These are phyloP conservation scores for Lordiphosa andalusiaca DNA, from an alignment of 2,888 invertebrate species.

Conservation along the genomic window DNA sequence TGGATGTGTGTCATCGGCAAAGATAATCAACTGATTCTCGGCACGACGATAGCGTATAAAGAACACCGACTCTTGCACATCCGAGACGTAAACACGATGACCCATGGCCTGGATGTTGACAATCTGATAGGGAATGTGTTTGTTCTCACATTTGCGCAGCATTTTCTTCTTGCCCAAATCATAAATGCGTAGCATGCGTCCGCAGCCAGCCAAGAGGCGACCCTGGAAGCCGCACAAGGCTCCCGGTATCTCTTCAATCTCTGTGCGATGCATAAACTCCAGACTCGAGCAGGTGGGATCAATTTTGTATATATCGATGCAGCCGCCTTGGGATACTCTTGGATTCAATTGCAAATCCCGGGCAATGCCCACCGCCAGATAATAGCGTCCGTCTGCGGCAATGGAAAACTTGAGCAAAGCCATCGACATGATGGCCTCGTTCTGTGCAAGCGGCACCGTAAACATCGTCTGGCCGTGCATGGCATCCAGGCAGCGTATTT, in stretches of 20 bases:
- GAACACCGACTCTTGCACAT: slow-evolving; percentile 98
- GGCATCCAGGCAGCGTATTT: slow-evolving; percentile 92
- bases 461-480: slow-evolving; percentile 89
- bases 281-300: slow-evolving; percentile 90
- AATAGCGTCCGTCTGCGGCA: slow-evolving; percentile 81
- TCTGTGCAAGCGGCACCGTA: slow-evolving; percentile 92
- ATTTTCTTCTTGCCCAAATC: slow-evolving; percentile 98
- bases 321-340: slow-evolving; percentile 89
- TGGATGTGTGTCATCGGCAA: slow-evolving; percentile 98
- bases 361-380: slow-evolving; percentile 93
- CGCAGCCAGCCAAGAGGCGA: slow-evolving; percentile 94
- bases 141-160: slow-evolving; percentile 97
- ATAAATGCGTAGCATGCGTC: slow-evolving; percentile 94
- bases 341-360: slow-evolving; percentile 95
- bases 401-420: slow-evolving; percentile 89
- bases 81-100: slow-evolving; percentile 95
- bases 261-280: slow-evolving; percentile 96
- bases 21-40: slow-evolving; percentile 98
- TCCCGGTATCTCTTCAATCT: slow-evolving; percentile 94
- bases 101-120: slow-evolving; percentile 96
- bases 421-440: slow-evolving; percentile 96
- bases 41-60: slow-evolving; percentile 96
- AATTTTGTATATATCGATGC: slow-evolving; percentile 89
- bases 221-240: slow-evolving; percentile 96
- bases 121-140: slow-evolving; percentile 97